Evolutionary conservation across 2,113 vertebrate species (phyloP).

Genomic region (Danionella cerebrum): DNA sequence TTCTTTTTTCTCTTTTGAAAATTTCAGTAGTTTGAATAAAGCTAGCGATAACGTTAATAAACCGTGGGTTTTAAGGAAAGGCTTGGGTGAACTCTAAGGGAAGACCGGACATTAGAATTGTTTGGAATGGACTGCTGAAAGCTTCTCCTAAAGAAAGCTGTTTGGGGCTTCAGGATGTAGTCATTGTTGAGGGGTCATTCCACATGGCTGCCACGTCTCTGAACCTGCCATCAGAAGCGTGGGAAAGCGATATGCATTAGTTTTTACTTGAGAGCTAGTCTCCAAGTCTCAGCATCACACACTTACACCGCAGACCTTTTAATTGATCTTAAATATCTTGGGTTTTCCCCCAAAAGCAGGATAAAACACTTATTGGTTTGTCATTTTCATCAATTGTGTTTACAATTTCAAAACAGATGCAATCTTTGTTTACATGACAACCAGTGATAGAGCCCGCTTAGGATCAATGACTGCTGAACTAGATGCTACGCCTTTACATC

Average conservation of each 20-base stretch:
- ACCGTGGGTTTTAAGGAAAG: conserved; percentile 29
- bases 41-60: conserved; percentile 40
- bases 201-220: conserved; percentile 71
- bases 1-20: not conserved
- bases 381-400: no score
- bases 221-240: conserved; percentile 62
- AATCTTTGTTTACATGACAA: no score
- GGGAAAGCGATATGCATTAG: conserved; percentile 61
- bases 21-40: conserved; percentile 27
- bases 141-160: conserved; percentile 51
- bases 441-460: no score
- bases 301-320: no score
- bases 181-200: conserved; percentile 67
- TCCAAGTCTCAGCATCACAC: conserved; percentile 21
- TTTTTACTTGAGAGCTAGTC: conserved; percentile 29
- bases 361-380: no score
- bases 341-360: no score
- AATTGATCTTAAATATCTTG: no score
- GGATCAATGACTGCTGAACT: no score
- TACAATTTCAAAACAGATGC: no score
- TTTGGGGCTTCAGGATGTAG: conserved; percentile 65
- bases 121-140: conserved; percentile 41
- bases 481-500: no score
- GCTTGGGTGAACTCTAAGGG: conserved; percentile 25
- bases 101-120: conserved; percentile 34